phyloP scores from a whole-genome alignment of 2,888 invertebrate species.

The Morpho achilles region DNA sequence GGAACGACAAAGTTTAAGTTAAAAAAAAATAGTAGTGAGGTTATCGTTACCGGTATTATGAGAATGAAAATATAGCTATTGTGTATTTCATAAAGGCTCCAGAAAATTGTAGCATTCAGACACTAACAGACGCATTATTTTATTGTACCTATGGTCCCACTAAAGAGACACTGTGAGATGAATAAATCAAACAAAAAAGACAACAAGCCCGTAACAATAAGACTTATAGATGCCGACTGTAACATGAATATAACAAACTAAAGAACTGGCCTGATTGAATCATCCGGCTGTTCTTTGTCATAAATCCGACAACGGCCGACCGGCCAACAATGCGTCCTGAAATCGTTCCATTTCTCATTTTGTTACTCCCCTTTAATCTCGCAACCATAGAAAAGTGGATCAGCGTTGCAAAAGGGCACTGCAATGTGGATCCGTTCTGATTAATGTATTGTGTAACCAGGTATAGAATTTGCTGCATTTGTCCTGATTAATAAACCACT shows the following conservation, averaged over 20 bases:
- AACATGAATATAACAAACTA: slow-evolving; percentile 77
- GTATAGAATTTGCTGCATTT: slow-evolving; percentile 24
- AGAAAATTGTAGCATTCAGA: slow-evolving; percentile 7
- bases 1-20: too few species aligned
- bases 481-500: slow-evolving; percentile 14
- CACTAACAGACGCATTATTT: slow-evolving; percentile 18
- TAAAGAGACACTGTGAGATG: slow-evolving; percentile 23
- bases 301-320: slow-evolving; percentile 76
- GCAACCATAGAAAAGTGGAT: slow-evolving; percentile 78
- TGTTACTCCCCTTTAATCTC: slow-evolving; percentile 78
- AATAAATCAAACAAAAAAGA: slow-evolving; percentile 42
- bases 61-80: slow-evolving; percentile 6
- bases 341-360: slow-evolving; percentile 79
- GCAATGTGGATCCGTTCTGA: slow-evolving; percentile 69
- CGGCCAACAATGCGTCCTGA: slow-evolving; percentile 75
- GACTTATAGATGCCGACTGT: slow-evolving; percentile 57
- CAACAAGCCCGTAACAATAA: slow-evolving; percentile 64
- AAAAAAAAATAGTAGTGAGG: too few species aligned
- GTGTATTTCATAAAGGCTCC: slow-evolving; percentile 5
- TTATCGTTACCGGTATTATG: not conserved
- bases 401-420: slow-evolving; percentile 74
- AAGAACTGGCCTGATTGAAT: slow-evolving; percentile 77
- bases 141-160: slow-evolving; percentile 23
- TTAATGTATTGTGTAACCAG: slow-evolving; percentile 62
- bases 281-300: slow-evolving; percentile 77